Evolutionary conservation across 2,888 invertebrate species (phyloP).

Genomic region (Ecliptopera silaceata): DNA sequence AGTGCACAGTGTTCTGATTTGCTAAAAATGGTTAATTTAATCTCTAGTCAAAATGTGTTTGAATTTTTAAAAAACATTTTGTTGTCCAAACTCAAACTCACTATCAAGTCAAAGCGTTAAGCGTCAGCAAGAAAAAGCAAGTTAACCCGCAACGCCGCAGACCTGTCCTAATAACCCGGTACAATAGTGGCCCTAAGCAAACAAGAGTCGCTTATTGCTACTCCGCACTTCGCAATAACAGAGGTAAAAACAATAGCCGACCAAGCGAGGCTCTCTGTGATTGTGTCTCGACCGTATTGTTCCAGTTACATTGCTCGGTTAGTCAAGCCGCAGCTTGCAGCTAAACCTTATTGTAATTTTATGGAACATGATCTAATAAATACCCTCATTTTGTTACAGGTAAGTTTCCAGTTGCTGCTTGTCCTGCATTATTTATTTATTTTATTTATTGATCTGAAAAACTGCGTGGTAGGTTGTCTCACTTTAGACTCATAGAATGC

Average conservation of each 20-base stretch:
- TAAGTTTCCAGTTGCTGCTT: slow-evolving; percentile 41
- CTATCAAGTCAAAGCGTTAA: slow-evolving; percentile 29
- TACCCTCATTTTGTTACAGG: slow-evolving; percentile 48
- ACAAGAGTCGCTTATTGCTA: slow-evolving; percentile 76
- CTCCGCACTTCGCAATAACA: slow-evolving; percentile 69
- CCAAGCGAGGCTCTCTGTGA: slow-evolving; percentile 61
- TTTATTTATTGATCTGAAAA: too few relatives aligned
- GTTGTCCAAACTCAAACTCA: slow-evolving; percentile 12
- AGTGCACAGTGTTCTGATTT: too few relatives aligned
- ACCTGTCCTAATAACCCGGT: slow-evolving; percentile 73
- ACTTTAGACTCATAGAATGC: too few relatives aligned
- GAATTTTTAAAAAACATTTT: neutral
- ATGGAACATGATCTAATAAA: slow-evolving; percentile 41
- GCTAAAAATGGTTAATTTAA: too few relatives aligned
- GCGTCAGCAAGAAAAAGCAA: slow-evolving; percentile 48
- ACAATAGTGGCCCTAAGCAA: slow-evolving; percentile 75
- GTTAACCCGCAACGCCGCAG: slow-evolving; percentile 52
- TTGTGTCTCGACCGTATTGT: slow-evolving; percentile 66
- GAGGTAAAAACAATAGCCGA: slow-evolving; percentile 70
- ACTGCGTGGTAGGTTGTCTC: too few relatives aligned
- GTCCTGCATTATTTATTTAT: too few relatives aligned
- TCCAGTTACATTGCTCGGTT: slow-evolving; percentile 59
- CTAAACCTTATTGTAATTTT: slow-evolving; percentile 48
- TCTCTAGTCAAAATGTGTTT: too few relatives aligned
- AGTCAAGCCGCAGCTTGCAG: slow-evolving; percentile 56